Evolutionary conservation across 2,797 vertebrate species (phyloP).

Genomic region (Ambastaia sidthimunki): DNA sequence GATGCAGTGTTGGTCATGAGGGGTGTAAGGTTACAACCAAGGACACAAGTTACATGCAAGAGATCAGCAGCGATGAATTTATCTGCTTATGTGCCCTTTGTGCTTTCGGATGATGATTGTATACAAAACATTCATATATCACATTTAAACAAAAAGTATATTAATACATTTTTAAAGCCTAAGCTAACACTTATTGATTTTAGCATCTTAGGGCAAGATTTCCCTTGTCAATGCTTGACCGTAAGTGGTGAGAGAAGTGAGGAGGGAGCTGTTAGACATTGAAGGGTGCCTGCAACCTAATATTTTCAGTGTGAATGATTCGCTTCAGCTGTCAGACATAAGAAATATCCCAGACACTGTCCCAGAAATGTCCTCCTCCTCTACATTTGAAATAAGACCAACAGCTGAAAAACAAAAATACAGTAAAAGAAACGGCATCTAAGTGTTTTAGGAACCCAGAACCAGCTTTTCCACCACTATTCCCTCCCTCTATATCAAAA

Average conservation of each 20-base stretch:
- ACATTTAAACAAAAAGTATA: not conserved
- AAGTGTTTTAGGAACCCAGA: conserved; percentile 1
- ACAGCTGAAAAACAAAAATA: conserved; percentile 34
- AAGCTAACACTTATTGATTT: no score
- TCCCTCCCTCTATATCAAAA: not conserved
- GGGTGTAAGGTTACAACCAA: conserved; percentile 2
- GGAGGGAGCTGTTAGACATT: not conserved
- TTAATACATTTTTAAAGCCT: not conserved
- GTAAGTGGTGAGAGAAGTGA: not conserved
- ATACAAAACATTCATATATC: not conserved
- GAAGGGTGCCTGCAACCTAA: not conserved
- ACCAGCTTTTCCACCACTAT: not conserved
- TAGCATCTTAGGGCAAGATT: not conserved
- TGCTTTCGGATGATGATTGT: not conserved
- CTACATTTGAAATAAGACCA: conserved; percentile 13
- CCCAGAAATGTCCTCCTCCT: conserved; percentile 17
- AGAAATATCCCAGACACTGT: conserved; percentile 32
- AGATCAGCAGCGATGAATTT: not conserved
- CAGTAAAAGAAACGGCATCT: not conserved
- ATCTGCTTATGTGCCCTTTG: not conserved
- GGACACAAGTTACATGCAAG: not conserved
- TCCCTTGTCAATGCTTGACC: not conserved
- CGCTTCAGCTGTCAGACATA: conserved; percentile 15
- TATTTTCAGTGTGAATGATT: conserved; percentile 31
- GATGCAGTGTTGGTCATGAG: not conserved